Conservation (phyloP, 2,797 vertebrate species). For the Apodemus agrarius region DNA sequence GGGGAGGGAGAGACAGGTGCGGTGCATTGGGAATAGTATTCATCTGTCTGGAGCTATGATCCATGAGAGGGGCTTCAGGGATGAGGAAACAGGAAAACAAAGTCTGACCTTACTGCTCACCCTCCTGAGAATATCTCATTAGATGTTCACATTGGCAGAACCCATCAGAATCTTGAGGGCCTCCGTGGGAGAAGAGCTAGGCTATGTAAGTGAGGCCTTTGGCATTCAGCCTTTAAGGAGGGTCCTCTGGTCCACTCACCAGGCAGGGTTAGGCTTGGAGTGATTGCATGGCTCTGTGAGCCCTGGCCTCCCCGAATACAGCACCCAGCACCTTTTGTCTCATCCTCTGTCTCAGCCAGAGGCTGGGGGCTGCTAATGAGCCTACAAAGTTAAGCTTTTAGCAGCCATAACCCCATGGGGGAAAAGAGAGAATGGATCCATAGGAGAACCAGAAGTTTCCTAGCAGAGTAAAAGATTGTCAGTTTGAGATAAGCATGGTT, state of each 20-base stretch:
- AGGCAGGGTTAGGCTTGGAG: not conserved
- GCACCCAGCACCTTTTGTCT: not conserved
- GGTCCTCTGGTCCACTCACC: accelerated
- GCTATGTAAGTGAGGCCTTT: not conserved
- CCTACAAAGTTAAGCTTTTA: not conserved
- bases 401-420: not conserved
- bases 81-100: not conserved
- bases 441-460: not conserved
- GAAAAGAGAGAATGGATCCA: not conserved
- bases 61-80: not conserved
- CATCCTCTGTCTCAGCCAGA: not conserved
- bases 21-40: not conserved
- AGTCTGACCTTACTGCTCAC: not conserved
- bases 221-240: not conserved
- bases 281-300: not conserved
- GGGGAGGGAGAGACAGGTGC: not conserved
- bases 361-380: not conserved
- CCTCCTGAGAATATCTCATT: not conserved
- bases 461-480: not conserved
- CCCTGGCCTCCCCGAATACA: not conserved
- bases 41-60: not conserved
- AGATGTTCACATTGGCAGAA: not conserved
- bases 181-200: not conserved
- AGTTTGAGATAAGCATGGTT: not conserved
- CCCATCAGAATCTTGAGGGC: not conserved